A percentile compares a stretch with the other conserved stretches of the same genome.
Conservation (phyloP, 2,797 vertebrate genomes). For the Spondyliosoma cantharus region DNA sequence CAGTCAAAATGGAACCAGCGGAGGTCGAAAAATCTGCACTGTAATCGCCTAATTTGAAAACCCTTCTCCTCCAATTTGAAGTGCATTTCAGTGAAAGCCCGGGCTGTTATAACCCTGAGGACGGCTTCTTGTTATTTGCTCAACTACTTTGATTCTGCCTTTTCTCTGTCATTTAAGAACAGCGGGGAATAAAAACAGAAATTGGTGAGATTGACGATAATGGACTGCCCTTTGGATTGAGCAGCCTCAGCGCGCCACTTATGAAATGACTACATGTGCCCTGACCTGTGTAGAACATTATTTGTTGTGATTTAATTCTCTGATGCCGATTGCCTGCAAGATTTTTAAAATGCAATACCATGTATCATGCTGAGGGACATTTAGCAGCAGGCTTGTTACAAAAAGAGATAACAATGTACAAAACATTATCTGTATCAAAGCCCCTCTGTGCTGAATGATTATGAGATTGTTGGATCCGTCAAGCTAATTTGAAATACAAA, state of each 20-base stretch:
- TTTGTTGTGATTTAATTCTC: constrained; percentile 34
- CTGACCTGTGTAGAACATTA: constrained; percentile 34
- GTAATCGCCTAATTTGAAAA: neutral
- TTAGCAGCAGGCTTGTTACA: constrained; percentile 32
- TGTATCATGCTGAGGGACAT: constrained; percentile 31
- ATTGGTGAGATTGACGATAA: constrained; percentile 44
- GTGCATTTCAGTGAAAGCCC: neutral
- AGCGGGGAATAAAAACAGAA: constrained; percentile 35
- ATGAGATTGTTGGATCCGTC: constrained; percentile 9
- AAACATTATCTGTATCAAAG: constrained; percentile 12
- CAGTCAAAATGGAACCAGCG: neutral
- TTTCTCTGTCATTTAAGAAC: constrained; percentile 30
- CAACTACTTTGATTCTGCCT: constrained; percentile 4
- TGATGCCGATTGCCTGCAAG: constrained; percentile 31
- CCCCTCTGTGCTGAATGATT: constrained; percentile 4
- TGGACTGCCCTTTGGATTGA: constrained; percentile 21
- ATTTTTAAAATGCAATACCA: constrained; percentile 22
- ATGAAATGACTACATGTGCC: constrained; percentile 45
- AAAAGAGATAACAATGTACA: constrained; percentile 13
- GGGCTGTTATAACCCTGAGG: neutral
- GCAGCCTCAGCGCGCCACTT: constrained; percentile 2
- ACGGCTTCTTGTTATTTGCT: constrained; percentile 30
- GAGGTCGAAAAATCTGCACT: neutral
- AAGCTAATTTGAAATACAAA: constrained; percentile 16
- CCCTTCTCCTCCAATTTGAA: neutral